A percentile compares a stretch with the other conserved stretches of the same genome.
These are phyloP conservation scores for Papilio glaucus DNA, from an alignment of 1,140 invertebrate species.

Conservation along the genomic window DNA sequence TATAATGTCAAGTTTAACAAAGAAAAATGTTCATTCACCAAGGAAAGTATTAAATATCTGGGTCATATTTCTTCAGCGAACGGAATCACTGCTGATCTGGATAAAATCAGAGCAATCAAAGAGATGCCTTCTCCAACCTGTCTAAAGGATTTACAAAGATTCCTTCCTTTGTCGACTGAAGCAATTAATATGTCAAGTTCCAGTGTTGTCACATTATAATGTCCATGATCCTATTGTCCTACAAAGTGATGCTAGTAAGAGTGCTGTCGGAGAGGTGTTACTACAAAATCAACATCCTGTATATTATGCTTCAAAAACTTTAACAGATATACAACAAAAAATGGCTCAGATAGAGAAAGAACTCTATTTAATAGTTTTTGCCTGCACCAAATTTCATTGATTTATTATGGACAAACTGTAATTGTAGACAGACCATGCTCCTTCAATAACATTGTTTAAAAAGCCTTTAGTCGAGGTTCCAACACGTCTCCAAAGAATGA, in stretches of 20 bases:
- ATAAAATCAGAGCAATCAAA: conserved; percentile 55
- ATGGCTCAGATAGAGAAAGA: conserved; percentile 50
- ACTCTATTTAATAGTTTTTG: conserved; percentile 45
- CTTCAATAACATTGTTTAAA: conserved; percentile 48
- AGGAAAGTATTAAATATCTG: conserved; percentile 63
- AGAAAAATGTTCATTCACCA: conserved; percentile 65
- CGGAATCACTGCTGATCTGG: conserved; percentile 62
- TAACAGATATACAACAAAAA: conserved; percentile 41
- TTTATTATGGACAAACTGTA: conserved; percentile 70
- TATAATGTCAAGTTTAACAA: conserved; percentile 67
- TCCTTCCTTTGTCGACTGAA: conserved; percentile 46
- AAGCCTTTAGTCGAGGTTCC: conserved; percentile 43
- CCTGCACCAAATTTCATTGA: conserved; percentile 42
- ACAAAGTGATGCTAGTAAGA: conserved; percentile 39
- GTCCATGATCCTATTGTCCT: conserved; percentile 37
- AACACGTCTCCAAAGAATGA: conserved; percentile 46
- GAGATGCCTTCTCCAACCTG: conserved; percentile 45
- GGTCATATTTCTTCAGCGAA: conserved; percentile 58
- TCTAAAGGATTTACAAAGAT: conserved; percentile 43
- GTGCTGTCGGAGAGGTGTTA: conserved; percentile 43
- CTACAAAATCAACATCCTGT: conserved; percentile 43
- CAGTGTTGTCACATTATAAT: conserved; percentile 45
- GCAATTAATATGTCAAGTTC: conserved; percentile 40
- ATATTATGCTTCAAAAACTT: conserved; percentile 43
- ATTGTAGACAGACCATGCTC: conserved; percentile 47